Conservation (phyloP, 2,797 vertebrate genomes). For the Acipenser transmontanus region DNA sequence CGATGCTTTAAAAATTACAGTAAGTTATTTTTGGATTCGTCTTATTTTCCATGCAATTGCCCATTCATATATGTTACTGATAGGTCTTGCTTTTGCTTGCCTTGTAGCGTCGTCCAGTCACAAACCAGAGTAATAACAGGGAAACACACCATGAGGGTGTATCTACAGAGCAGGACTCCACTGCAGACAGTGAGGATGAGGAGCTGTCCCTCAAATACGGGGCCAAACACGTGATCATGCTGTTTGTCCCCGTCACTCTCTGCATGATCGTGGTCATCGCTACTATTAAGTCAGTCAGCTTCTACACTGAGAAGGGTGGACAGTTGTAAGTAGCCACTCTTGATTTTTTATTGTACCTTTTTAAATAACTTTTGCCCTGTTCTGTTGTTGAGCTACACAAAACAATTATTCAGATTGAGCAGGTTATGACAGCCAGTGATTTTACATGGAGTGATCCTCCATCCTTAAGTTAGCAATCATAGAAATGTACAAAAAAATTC, state of each 20-base stretch:
- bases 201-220: conserved; percentile 90
- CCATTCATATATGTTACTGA: no score
- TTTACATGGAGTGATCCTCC: neutral
- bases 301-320: conserved; percentile 88
- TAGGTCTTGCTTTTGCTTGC: no score
- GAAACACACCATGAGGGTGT: conserved; percentile 1
- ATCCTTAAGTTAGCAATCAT: no score
- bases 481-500: no score
- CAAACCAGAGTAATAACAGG: no score
- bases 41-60: no score
- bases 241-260: conserved; percentile 88
- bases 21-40: no score
- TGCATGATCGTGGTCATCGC: conserved; percentile 94
- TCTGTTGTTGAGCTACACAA: no score
- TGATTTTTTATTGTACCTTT: neutral
- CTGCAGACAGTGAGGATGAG: conserved; percentile 70
- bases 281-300: conserved; percentile 93
- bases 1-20: no score
- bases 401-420: no score
- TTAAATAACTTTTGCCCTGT: neutral
- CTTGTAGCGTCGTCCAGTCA: neutral
- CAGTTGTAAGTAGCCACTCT: conserved; percentile 74
- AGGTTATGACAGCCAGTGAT: neutral
- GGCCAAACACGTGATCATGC: conserved; percentile 94
- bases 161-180: conserved; percentile 21